Evolutionary conservation across 2,113 vertebrate genomes (phyloP), one percentile per base, ranked within the genome.

Genomic region (Osmerus mordax): DNA sequence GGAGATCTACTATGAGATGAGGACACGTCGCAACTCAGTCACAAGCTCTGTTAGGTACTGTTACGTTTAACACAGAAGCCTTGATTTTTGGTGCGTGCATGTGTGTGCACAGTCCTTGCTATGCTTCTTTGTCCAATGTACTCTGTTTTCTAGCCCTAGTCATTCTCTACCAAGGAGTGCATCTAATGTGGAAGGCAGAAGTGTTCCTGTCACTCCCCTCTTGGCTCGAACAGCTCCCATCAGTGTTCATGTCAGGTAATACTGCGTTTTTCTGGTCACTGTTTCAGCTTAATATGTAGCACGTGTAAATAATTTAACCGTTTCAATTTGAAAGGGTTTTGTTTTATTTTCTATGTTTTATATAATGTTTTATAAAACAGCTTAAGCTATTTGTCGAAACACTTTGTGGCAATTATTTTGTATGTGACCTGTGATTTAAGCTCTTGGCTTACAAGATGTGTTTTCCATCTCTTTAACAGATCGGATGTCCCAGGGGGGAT

Each of bases 201-300:
- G 95, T 78, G 94, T 96, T 73, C 95, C 95, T 41, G 95, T 93
- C 5, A 95, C 94, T 3, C 95, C 95, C 3, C 87, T 94, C n/a
- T 80, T 95, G 84, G 90, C 92, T 52, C 91, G 94, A 60, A 94
- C 90, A 61, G 86, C 89, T 82, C 87, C 91, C 36, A 88, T 91
- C 81, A 93, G 91, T 63, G 92, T 91, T 82, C 94, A 94, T n/a
- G 85, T 93, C 89, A 94, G 94, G 94, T 96, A 93, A 82, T 95
- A 93, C 81, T 32, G 3, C 32, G 23, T 65, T 56, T 53, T 41
- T 59, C 14, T 21, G 62, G 3, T 63, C 32, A 21, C 52, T 54
- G 75, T 66, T 56, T 67, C n/a, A 63, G 29, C 69, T 67, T 70
- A 76, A 58, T 29, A 58, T 29, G n/a, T 60, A 69, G 59, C 70